phyloP scores from a whole-genome alignment of 1,140 invertebrate species.

The Megalopta genalis region DNA sequence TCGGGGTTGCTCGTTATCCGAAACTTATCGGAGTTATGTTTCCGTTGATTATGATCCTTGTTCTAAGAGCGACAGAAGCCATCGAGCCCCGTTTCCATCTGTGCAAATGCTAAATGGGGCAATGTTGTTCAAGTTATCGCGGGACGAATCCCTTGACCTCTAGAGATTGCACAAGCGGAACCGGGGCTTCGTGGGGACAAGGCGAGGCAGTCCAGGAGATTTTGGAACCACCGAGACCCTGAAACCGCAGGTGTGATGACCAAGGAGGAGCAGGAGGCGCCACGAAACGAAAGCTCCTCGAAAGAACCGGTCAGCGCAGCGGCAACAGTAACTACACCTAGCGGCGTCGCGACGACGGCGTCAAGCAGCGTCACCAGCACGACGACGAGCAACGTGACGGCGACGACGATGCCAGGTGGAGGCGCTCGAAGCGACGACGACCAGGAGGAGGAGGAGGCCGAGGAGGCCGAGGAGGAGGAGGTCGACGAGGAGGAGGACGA shows the following conservation, averaged over 20 bases:
- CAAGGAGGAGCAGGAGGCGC: conserved; percentile 76
- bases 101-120: too few relatives aligned
- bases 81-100: too few relatives aligned
- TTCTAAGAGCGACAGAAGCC: too few relatives aligned
- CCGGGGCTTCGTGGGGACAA: too few relatives aligned
- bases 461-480: conserved; percentile 60
- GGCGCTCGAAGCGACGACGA: conserved; percentile 65
- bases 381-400: conserved; percentile 52
- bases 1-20: too few relatives aligned
- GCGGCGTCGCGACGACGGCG: conserved; percentile 58
- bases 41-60: too few relatives aligned
- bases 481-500: conserved; percentile 48
- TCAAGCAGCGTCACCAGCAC: conserved; percentile 58
- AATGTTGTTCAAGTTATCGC: too few relatives aligned
- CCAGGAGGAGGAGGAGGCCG: conserved; percentile 62
- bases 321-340: conserved; percentile 58
- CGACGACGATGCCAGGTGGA: conserved; percentile 44
- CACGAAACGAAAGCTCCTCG: conserved; percentile 70
- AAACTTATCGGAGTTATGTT: too few relatives aligned
- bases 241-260: conserved; percentile 42
- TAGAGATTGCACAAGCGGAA: too few relatives aligned
- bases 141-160: too few relatives aligned
- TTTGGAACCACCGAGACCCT: too few relatives aligned
- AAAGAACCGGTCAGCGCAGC: conserved; percentile 35
- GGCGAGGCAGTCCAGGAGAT: too few relatives aligned